Base-by-base conservation (phyloP, 2,113 vertebrate genomes). In the Lophochroa leadbeateri region DNA sequence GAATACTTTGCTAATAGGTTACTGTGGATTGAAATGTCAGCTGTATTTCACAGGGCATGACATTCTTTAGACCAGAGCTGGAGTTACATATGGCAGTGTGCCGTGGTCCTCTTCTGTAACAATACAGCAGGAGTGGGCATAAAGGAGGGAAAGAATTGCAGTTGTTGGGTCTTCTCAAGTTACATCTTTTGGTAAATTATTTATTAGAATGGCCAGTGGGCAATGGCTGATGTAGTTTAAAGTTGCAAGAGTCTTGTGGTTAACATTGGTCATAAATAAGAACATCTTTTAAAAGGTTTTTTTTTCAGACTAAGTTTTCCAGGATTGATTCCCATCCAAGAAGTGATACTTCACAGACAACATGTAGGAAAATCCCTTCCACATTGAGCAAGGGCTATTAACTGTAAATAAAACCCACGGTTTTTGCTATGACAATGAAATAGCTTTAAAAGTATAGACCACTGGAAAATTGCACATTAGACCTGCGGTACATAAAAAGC, bases 1-100 rank as follows among this genome's bases (percentile, higher is more conserved):
- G 95, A 97, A 97, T 97, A 94, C 92, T 95, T 98, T 97, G 94
- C 82, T 97, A 96, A 96, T 95, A 97, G 93, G 92, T 95, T 95
- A 87, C 88, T 7, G 18, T 96, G 95, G 86, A 93, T 96, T 95
- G 95, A 98, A 97, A 97, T 96, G 92, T 97, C 96, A 97, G 93
- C 90, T 79, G 25, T 97, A 97, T 97, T 98, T 98, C 96, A 96
- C 68, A 43, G 61, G 55, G 67, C 79, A 65, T 82, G 92, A 82
- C 69, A 96, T 67, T 80, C 94, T 74, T 95, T 24, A 74, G 71
- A 63, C 85, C 63, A 77, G 69, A 83, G 65, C 79, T 80, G 46
- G 28, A 55, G 35, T 92, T 89, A 92, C 92, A 93, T 87, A 90
- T 61, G 87, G 90, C 87, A 67, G n/a, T 23, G 41, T 92, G 75